phyloP scores from a whole-genome alignment of 1,140 invertebrate species.

The Bilobella aurantiaca region DNA sequence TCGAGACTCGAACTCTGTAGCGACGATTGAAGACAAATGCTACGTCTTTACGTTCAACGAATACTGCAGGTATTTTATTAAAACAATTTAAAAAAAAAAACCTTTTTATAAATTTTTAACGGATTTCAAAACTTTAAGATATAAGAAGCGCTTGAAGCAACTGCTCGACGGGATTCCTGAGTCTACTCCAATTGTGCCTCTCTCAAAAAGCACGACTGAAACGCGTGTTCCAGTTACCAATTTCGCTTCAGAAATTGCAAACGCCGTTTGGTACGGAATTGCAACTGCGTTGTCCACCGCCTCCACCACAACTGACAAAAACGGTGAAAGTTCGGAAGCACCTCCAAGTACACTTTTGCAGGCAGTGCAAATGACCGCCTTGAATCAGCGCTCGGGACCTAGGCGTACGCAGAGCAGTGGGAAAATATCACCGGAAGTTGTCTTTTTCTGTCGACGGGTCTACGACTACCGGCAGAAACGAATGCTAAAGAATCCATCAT shows the following conservation, averaged over 20 bases:
- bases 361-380: too few species aligned
- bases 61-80: conserved; percentile 72
- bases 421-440: conserved; percentile 68
- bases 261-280: conserved; percentile 26
- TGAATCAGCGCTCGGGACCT: conserved; percentile 49
- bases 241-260: conserved; percentile 27
- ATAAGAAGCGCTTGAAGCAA: conserved; percentile 52
- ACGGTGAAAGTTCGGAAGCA: too few species aligned
- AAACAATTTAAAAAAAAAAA: not conserved
- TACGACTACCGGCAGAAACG: conserved; percentile 79
- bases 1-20: conserved; percentile 66
- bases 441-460: conserved; percentile 85
- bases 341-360: conserved; percentile 37
- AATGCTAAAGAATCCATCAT: conserved; percentile 45
- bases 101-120: not conserved
- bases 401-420: conserved; percentile 55
- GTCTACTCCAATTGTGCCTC: conserved; percentile 48
- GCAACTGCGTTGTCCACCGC: not conserved
- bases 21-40: conserved; percentile 95
- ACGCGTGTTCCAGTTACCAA: conserved; percentile 18
- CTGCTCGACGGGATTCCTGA: conserved; percentile 50
- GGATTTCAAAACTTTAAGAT: conserved; percentile 42
- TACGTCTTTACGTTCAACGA: conserved; percentile 93
- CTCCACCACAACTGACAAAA: too few species aligned
- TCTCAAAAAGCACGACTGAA: conserved; percentile 22